Evolutionary conservation across 1,140 invertebrate genomes (phyloP), one percentile per base, ranked within the genome.

Genomic region (Zaprionus africanus): DNA sequence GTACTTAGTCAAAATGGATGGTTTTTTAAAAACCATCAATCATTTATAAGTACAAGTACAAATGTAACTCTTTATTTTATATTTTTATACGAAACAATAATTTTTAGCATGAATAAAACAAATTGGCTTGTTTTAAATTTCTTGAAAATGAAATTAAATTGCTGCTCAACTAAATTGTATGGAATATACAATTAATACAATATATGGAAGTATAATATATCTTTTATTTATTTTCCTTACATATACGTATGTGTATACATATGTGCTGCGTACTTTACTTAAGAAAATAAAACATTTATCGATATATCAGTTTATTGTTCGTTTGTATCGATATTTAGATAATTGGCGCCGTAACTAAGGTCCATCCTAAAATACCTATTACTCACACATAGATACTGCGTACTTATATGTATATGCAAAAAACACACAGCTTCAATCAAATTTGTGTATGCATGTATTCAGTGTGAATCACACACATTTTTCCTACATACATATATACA

Each of bases 391-490:
- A 34, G 9, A 34, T 11, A 34, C 31, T 34, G 15, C 38, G 12
- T 60, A n/a, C 26, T 15, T 63, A 53, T 51, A 56, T 34, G 9
- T 34, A 49, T 36, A 19, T 58, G 11, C 5, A 58, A 38, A 15
- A 5, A 36, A 28, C 41, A 28, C 12, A 36, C 49, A 69, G 24
- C 31, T 34, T 69, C 24, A 41, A 46, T 69, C 26, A 31, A 61
- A 49, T 46, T 49, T 49, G 15, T 41, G 28, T 75, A 57, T 38
- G 28, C 19, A 22, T 34, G 26, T 26, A 59, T 60, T 34, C 31
- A 28, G 26, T 70, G 51, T 58, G 66, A 63, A 58, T 75, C 41
- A 68, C 17, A 56, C 36, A 64, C 5, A 54, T 34, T 12, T 43
- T 46, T 13, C 5, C 22, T 19, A 22, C 19, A 51, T 5, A 22